These are phyloP conservation scores for Bradypodion pumilum DNA, from an alignment of 2,797 vertebrate genomes.

Conservation along the genomic window DNA sequence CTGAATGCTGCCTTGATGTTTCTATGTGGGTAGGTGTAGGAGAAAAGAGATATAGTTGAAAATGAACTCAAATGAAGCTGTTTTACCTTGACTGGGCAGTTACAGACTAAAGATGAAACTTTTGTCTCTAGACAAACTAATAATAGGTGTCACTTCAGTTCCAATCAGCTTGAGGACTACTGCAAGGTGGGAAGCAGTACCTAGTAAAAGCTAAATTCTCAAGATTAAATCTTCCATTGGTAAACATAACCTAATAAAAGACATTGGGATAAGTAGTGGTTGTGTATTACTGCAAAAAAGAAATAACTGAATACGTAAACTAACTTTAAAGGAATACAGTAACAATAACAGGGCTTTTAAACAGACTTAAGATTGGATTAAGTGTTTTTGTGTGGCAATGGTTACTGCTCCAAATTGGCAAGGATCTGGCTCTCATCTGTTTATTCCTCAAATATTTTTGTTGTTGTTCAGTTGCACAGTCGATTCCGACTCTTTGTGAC, in stretches of 20 bases:
- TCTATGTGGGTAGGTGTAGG: neutral
- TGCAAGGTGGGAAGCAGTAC: conserved; percentile 20
- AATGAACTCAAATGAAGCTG: neutral
- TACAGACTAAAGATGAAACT: conserved; percentile 21
- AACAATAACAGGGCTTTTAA: neutral
- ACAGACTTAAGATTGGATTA: neutral
- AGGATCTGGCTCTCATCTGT: neutral
- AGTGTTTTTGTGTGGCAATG: neutral
- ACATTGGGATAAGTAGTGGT: neutral
- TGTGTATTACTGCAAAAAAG: neutral
- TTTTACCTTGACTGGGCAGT: conserved; percentile 11
- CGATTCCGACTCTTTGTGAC: no score
- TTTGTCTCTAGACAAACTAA: conserved; percentile 28
- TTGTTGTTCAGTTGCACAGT: no score
- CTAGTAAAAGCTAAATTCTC: conserved; percentile 22
- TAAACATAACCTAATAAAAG: conserved; percentile 7
- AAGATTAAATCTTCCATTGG: conserved; percentile 33
- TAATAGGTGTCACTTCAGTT: conserved; percentile 40
- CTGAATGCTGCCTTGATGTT: neutral
- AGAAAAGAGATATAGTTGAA: neutral
- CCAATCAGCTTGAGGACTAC: neutral
- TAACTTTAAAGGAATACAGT: conserved; percentile 4
- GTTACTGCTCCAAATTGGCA: neutral
- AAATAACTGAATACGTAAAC: neutral
- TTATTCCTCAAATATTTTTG: neutral